phyloP scores from a whole-genome alignment of 2,888 invertebrate genomes.

The Atherix ibis region DNA sequence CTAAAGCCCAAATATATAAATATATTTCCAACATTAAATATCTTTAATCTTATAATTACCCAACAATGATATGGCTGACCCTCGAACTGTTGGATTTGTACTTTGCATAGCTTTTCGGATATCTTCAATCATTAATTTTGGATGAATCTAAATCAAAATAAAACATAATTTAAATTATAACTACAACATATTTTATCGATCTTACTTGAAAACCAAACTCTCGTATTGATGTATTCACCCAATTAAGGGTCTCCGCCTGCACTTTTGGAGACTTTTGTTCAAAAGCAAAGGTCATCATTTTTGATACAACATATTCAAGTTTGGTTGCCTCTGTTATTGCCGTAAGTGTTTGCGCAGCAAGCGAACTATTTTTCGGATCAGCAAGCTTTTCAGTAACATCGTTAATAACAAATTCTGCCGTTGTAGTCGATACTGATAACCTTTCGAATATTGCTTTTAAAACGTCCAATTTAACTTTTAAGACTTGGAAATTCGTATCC shows the following conservation, averaged over 20 bases:
- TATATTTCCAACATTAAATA: neutral
- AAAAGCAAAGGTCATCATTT: constrained; percentile 60
- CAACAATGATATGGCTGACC: constrained; percentile 45
- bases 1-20: too few species aligned
- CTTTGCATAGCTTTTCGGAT: constrained; percentile 71
- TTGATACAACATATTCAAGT: constrained; percentile 55
- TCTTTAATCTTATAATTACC: neutral
- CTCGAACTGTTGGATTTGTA: constrained; percentile 70
- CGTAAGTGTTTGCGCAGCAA: constrained; percentile 47
- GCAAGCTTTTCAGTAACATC: constrained; percentile 76
- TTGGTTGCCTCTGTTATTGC: constrained; percentile 64
- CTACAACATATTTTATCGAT: neutral
- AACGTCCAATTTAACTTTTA: constrained; percentile 66
- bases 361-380: constrained; percentile 59
- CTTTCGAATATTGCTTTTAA: constrained; percentile 64
- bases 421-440: constrained; percentile 52
- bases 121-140: constrained; percentile 56
- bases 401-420: constrained; percentile 57
- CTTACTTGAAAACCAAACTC: constrained; percentile 60
- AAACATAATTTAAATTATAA: neutral
- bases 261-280: constrained; percentile 85
- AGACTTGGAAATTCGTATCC: constrained; percentile 83
- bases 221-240: constrained; percentile 61
- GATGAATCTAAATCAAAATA: constrained; percentile 39
- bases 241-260: constrained; percentile 67